Evolutionary conservation across 2,113 vertebrate species (phyloP), one percentile per base, ranked within the genome.

Genomic region (Silurus meridionalis): DNA sequence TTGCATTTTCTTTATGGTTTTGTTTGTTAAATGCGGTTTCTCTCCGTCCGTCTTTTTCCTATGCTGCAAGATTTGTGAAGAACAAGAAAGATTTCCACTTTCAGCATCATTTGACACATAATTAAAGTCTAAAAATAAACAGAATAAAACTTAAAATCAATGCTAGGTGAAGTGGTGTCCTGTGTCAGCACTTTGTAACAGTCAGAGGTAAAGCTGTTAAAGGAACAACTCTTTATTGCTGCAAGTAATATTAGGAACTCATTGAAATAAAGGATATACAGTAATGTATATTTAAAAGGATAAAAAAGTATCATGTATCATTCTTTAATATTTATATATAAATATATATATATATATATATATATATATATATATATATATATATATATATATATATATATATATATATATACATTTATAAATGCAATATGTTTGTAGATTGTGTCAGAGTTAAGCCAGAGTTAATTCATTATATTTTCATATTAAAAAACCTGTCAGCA

Each of bases 11-110:
- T 75, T 50, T 52, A 53, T 14, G 72, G 50, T 69, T 84, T 67
- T 23, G 28, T 64, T 67, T 50, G 58, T 83, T 53, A 72, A 58
- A 72, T 83, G 82, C 58, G 55, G 37, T 83, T 60, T 83, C 63
- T 67, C 8, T 61, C 58, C 19, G 3, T 19, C 17, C 6, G 1
- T 60, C 58, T 19, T 60, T 60, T 66, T 23, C 21, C 13, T 55
- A n/a, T 57, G 13, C n/a, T 48, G 69, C 15, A 48, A 71, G 14
- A 74, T 50, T 74, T 52, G 72, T 52, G 46, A 74, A 48, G 17
- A 5, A 8, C 8, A 75, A 75, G 4, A n/a, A 52, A 52, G 17
- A 21, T 21, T 75, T 75, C 21, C 46, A 23, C 15, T 74, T 48
- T 50, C 66, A 67, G n/a, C 25, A 7, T 5, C 13, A 37, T 28